Conservation (phyloP, 1,140 invertebrate genomes). For the Fopius arisanus region DNA sequence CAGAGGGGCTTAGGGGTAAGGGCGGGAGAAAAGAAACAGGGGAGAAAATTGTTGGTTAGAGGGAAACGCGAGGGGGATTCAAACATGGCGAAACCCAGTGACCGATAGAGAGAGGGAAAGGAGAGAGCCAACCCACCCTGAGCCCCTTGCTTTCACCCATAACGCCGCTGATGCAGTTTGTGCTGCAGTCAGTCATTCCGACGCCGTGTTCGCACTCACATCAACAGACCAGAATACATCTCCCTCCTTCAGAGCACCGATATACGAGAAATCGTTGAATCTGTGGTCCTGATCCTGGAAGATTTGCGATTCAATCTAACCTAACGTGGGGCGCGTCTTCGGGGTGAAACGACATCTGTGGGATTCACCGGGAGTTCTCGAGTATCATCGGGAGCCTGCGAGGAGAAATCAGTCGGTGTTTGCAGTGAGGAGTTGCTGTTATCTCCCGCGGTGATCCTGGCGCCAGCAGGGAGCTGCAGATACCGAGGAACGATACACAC, state of each 20-base stretch:
- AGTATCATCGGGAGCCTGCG: not conserved
- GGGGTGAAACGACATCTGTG: constrained; percentile 42
- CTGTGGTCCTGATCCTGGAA: not conserved
- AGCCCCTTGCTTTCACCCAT: constrained; percentile 41
- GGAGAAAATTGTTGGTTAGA: constrained; percentile 17
- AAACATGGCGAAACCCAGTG: not conserved
- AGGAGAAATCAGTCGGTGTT: not conserved
- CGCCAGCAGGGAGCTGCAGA: not conserved
- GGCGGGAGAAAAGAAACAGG: not conserved
- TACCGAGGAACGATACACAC: not conserved
- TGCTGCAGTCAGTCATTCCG: constrained; percentile 54
- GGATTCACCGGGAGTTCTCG: constrained; percentile 32
- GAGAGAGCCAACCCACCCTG: constrained; percentile 24
- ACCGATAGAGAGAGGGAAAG: constrained; percentile 39
- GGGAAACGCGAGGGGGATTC: constrained; percentile 1
- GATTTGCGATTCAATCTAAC: constrained; percentile 2
- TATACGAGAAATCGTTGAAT: not conserved
- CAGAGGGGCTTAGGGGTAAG: not conserved
- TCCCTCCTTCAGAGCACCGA: not conserved
- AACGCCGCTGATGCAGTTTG: constrained; percentile 46
- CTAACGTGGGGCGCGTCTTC: not conserved
- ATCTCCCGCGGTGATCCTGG: constrained; percentile 12
- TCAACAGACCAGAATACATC: constrained; percentile 33
- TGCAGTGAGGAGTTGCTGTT: not conserved
- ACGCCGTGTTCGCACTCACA: constrained; percentile 55